Percentiles rank a stretch among this genome's conserved stretches.
These are phyloP conservation scores for Fragum fragum DNA, from an alignment of 2,888 invertebrate species.

Conservation along the genomic window DNA sequence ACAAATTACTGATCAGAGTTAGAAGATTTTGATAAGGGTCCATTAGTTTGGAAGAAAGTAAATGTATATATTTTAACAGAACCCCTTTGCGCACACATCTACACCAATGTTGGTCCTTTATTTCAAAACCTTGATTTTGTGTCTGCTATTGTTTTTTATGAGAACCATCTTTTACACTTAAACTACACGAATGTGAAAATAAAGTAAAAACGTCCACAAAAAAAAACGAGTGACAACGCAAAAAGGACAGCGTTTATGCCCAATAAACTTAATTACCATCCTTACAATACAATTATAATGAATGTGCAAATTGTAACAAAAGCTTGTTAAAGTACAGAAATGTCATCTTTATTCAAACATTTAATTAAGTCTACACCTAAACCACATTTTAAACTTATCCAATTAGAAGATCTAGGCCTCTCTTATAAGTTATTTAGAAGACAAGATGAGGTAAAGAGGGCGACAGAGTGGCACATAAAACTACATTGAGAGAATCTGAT, in stretches of 20 bases:
- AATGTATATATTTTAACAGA: no score
- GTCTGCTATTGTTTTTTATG: no score
- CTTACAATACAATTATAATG: background rate
- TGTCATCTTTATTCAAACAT: background rate
- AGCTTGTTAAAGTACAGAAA: background rate
- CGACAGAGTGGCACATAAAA: conserved; percentile 3
- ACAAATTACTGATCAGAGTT: no score
- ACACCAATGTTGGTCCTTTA: no score
- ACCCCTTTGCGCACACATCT: no score
- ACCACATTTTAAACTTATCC: background rate
- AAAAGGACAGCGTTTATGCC: background rate
- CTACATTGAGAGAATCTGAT: background rate
- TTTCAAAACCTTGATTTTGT: no score
- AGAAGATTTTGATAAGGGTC: no score
- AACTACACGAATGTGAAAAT: no score
- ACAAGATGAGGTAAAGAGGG: background rate
- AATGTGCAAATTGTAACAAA: conserved; percentile 3
- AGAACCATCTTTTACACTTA: no score
- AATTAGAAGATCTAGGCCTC: background rate
- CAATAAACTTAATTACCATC: background rate
- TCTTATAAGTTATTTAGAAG: background rate
- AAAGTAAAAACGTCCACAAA: no score
- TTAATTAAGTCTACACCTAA: background rate
- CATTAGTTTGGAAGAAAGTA: no score
- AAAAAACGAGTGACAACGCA: background rate